Evolutionary conservation across 2,797 vertebrate species (phyloP).

Genomic region (Dryobates pubescens): DNA sequence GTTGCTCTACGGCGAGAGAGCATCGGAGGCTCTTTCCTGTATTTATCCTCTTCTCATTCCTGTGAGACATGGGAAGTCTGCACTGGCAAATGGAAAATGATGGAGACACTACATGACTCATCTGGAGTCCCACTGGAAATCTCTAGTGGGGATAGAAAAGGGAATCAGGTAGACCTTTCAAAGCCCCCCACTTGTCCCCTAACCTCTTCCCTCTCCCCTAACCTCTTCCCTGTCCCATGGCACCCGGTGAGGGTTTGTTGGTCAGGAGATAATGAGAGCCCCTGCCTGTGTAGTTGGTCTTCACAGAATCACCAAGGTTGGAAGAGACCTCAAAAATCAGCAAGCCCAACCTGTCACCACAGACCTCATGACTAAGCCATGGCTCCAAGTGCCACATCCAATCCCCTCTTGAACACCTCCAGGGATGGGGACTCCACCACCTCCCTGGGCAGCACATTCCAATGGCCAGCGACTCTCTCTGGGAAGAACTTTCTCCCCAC

Average conservation of each 20-base stretch:
- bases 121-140: slow-evolving; percentile 3
- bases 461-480: no score
- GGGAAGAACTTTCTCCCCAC: no score
- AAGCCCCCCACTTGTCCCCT: neutral
- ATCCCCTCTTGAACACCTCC: no score
- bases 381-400: no score
- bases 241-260: neutral
- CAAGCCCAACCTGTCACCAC: no score
- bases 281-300: accelerated
- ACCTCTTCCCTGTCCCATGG: neutral
- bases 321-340: no score
- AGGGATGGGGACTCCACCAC: no score
- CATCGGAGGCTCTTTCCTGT: accelerated
- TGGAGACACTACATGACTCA: neutral
- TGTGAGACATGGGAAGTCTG: neutral
- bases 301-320: no score
- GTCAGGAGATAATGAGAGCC: neutral
- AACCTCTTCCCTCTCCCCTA: neutral
- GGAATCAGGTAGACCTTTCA: neutral
- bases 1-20: neutral
- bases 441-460: no score
- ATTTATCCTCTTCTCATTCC: neutral
- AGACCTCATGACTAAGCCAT: no score
- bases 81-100: neutral
- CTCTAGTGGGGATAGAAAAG: neutral